Base-by-base conservation (phyloP, 2,888 invertebrate genomes). In the Drosophila multiciliata region DNA sequence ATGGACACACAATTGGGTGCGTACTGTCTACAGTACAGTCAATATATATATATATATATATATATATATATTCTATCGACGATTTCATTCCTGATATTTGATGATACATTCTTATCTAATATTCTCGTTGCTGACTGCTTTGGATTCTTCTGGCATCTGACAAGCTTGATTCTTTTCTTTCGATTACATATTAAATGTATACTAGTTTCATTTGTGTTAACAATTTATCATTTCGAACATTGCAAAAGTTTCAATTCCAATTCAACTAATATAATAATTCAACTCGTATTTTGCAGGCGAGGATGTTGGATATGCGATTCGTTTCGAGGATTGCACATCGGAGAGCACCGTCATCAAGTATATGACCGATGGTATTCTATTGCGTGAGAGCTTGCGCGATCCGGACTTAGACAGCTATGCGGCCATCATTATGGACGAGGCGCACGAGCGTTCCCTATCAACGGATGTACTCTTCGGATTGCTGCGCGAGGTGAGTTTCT, bases 351-450 rank as follows among this genome's bases (percentile, higher is more conserved):
- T 98, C 33, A 98, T 98, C 77, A 98, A 98, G 93, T 99, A 99
- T 93, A 99, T 99, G 99, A 99, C 99, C 0, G 99, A 99, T 93
- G 99, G 99, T 93, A 99, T 99, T 89, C 93, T 99, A 53, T 94
- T 99, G 29, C 95, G 99, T 70, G 99, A 99, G 93, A 99, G 99
- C 60, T 94, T 99, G 23, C 94, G 99, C 1, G 99, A 99, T 91
- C 96, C 99, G 0, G 99, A 99, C 93, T 94, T 99, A 78, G 99
- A 99, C 93, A 96, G 98, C 91, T 99, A 99, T 94, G 97, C 98
- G 91, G 99, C 98, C 0, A 95, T 99, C 83, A 99, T 99, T 83
- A 99, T 99, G 99, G 99, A 99, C 93, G 99, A 99, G 94, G 99
- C 99, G 70, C 99, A 99, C 93, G 99, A 99, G 93, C 94, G 99